phyloP scores from a whole-genome alignment of 2,888 invertebrate genomes.

The Branchipolynoe longqiensis region DNA sequence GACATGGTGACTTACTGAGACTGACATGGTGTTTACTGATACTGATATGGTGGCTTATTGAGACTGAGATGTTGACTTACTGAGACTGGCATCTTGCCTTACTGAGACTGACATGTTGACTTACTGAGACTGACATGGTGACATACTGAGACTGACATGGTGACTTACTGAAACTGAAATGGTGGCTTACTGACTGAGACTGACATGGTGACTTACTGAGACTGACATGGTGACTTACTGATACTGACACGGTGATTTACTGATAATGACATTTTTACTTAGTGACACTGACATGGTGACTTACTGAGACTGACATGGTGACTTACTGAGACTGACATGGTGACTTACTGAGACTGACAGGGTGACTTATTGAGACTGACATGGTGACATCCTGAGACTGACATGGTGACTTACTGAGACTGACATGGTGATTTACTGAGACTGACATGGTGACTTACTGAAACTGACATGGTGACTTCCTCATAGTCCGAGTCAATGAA shows the following conservation, averaged over 20 bases:
- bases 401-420: neutral
- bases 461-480: constrained; percentile 63
- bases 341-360: neutral
- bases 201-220: neutral
- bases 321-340: no score
- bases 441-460: constrained; percentile 57
- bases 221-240: neutral
- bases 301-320: neutral
- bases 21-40: neutral
- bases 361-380: neutral
- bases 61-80: no score
- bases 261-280: neutral
- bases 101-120: no score
- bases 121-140: no score
- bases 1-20: no score
- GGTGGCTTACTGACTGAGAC: neutral
- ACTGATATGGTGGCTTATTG: no score
- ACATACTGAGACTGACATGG: no score
- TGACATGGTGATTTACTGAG: no score
- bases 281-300: neutral
- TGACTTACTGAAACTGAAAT: no score
- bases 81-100: no score
- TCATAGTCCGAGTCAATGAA: constrained; percentile 64
- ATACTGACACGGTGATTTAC: neutral
- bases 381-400: neutral